A percentile compares a stretch with the other conserved stretches of the same genome.
Conservation (phyloP, 2,113 vertebrate species). For the Ifrita kowaldi region DNA sequence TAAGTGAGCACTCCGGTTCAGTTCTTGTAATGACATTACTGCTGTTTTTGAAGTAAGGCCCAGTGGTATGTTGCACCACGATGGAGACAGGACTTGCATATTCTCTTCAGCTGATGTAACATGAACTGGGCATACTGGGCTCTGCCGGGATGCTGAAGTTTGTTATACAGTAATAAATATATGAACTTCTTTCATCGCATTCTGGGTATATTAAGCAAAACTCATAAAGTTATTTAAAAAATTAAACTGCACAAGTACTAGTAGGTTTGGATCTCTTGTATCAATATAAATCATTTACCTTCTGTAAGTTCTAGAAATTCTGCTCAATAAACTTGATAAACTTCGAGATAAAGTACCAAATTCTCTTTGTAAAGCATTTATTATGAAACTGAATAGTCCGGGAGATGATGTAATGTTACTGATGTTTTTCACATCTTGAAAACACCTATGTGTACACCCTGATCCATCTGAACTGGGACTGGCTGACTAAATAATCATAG, state of each 20-base stretch:
- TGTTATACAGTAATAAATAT: background rate
- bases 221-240: background rate
- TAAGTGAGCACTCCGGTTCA: background rate
- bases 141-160: background rate
- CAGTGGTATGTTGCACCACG: accelerated
- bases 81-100: background rate
- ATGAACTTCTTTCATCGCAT: background rate
- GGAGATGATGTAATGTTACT: background rate
- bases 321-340: background rate
- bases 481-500: background rate
- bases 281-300: background rate
- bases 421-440: background rate
- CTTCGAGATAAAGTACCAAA: background rate
- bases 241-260: background rate
- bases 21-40: background rate
- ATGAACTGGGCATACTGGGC: background rate
- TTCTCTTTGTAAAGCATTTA: background rate
- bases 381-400: background rate
- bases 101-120: accelerated
- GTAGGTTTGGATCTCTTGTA: background rate
- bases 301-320: background rate
- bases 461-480: background rate
- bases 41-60: background rate
- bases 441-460: background rate
- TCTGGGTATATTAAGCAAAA: background rate